Conservation (phyloP, 1,140 invertebrate genomes). For the Lucilia cuprina region DNA sequence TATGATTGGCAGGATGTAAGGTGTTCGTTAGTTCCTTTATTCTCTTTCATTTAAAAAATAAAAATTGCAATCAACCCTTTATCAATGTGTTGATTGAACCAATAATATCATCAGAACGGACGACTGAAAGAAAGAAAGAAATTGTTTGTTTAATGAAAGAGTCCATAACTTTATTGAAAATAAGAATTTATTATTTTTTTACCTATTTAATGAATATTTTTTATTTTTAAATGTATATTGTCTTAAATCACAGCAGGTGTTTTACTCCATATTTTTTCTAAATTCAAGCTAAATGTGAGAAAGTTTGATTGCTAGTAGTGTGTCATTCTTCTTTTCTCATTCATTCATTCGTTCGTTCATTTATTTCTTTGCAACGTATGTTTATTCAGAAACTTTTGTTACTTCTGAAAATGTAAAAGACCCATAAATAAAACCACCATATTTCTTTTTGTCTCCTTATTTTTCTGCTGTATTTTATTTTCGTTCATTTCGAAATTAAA, state of each 20-base stretch:
- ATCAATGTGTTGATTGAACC: constrained; percentile 14
- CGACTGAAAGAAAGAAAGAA: neutral
- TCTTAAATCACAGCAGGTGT: constrained; percentile 5
- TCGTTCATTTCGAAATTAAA: neutral
- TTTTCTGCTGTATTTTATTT: neutral
- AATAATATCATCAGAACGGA: neutral
- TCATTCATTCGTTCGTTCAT: neutral
- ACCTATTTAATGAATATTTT: neutral
- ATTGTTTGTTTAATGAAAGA: neutral
- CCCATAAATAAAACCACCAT: constrained; percentile 14
- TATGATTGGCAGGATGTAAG: neutral
- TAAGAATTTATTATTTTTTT: neutral
- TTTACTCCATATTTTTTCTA: neutral
- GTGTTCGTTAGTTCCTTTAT: constrained; percentile 6
- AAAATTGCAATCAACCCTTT: constrained; percentile 2
- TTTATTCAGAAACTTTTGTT: constrained; percentile 6
- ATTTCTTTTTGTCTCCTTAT: neutral
- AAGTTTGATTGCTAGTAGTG: neutral
- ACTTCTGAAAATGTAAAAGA: neutral
- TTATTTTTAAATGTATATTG: neutral
- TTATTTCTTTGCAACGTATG: constrained; percentile 2
- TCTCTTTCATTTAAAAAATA: neutral
- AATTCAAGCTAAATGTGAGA: neutral
- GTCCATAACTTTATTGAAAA: neutral
- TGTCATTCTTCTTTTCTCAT: neutral